These are phyloP conservation scores for Hypercompe scribonia DNA, from an alignment of 2,888 invertebrate genomes.

Conservation along the genomic window DNA sequence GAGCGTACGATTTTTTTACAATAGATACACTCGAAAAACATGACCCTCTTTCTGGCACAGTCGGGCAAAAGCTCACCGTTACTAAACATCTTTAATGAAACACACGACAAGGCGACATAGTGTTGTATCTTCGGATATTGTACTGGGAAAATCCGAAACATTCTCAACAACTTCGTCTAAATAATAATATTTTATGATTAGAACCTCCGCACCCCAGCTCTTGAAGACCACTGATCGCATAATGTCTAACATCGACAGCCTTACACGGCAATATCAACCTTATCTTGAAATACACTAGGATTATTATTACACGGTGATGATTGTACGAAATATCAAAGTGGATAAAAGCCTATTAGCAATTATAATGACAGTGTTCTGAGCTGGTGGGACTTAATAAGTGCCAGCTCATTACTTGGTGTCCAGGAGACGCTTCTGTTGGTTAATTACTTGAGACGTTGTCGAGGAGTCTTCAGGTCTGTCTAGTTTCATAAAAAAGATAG, in stretches of 20 bases:
- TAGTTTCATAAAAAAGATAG: not conserved
- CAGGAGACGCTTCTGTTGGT: slow-evolving; percentile 36
- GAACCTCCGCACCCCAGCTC: slow-evolving; percentile 48
- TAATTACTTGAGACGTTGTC: slow-evolving; percentile 46
- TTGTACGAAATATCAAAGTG: slow-evolving; percentile 64
- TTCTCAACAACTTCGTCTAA: slow-evolving; percentile 26
- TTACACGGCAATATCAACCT: slow-evolving; percentile 40
- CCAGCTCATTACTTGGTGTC: slow-evolving; percentile 71
- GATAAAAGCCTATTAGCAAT: slow-evolving; percentile 75
- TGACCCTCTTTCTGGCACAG: not conserved
- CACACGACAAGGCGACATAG: not conserved
- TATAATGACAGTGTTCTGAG: slow-evolving; percentile 73
- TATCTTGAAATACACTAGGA: slow-evolving; percentile 19
- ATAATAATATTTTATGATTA: slow-evolving; percentile 69
- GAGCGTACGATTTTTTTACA: no score
- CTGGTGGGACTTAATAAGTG: slow-evolving; percentile 59
- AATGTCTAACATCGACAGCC: slow-evolving; percentile 52
- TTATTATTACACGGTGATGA: slow-evolving; percentile 26
- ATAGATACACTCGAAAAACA: no score
- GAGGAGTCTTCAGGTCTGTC: slow-evolving; percentile 25
- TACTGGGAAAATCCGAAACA: slow-evolving; percentile 19
- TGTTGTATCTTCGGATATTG: not conserved
- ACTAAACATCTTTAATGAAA: not conserved
- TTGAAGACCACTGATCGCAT: slow-evolving; percentile 53
- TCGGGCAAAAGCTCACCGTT: not conserved